Conservation (phyloP, 2,797 vertebrate genomes). For the Tokudaia tokunoshimensis region DNA sequence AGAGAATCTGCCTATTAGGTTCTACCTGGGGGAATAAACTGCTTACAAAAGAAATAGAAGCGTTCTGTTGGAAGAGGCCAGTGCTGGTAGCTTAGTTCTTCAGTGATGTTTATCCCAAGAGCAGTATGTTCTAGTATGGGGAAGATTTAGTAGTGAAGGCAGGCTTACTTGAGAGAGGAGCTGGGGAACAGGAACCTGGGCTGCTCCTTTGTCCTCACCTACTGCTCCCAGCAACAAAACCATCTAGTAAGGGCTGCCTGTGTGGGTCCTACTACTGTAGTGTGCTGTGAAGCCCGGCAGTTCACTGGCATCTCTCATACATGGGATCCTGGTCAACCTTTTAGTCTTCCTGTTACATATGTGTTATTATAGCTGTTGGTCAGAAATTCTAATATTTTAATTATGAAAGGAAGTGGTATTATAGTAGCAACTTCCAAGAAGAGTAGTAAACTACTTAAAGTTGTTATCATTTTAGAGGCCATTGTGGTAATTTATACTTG, state of each 20-base stretch:
- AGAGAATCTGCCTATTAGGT: neutral
- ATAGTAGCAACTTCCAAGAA: slow-evolving; percentile 46
- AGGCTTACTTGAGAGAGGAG: neutral
- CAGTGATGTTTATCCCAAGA: neutral
- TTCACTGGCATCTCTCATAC: neutral
- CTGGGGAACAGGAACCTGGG: neutral
- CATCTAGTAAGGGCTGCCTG: neutral
- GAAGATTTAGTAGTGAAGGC: neutral
- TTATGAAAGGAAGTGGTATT: slow-evolving; percentile 2
- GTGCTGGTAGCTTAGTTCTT: neutral
- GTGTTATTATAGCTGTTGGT: neutral
- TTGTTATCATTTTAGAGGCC: neutral
- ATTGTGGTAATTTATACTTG: neutral
- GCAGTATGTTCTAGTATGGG: neutral
- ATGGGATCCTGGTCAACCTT: neutral
- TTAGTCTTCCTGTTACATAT: neutral
- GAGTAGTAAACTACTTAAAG: neutral
- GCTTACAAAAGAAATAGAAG: neutral
- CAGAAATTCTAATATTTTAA: slow-evolving; percentile 53
- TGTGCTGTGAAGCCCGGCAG: neutral
- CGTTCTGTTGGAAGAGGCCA: slow-evolving; percentile 2
- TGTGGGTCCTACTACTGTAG: neutral
- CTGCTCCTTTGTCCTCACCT: neutral
- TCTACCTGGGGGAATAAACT: neutral
- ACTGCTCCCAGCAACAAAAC: neutral